phyloP scores from a whole-genome alignment of 2,113 vertebrate genomes.

The Brachirus orientalis region DNA sequence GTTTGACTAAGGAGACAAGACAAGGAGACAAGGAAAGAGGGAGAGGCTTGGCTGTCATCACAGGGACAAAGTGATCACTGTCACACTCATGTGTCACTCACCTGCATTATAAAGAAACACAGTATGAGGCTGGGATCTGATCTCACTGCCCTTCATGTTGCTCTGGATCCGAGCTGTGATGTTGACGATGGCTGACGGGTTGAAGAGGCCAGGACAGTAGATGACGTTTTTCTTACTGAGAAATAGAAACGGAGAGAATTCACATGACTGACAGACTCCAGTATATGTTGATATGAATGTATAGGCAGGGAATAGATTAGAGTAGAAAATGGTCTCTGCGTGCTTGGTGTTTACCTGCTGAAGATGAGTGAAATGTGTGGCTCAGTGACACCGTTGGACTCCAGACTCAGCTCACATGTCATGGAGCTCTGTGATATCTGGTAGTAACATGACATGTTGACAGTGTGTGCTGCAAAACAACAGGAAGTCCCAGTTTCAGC shows the following conservation, averaged over 20 bases:
- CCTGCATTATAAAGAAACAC: background rate
- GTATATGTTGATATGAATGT: no score
- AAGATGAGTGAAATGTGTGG: constrained; percentile 28
- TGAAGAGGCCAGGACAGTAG: constrained; percentile 17
- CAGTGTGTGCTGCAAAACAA: constrained; percentile 16
- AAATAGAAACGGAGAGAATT: background rate
- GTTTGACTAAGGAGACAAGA: constrained; percentile 33
- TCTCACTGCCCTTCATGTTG: background rate
- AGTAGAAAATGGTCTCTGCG: no score
- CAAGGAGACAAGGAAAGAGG: constrained; percentile 29
- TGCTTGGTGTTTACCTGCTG: constrained; percentile 14
- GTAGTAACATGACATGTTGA: constrained; percentile 51
- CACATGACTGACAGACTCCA: background rate
- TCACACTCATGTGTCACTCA: background rate
- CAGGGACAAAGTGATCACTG: background rate
- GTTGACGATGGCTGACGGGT: background rate
- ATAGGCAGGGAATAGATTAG: no score
- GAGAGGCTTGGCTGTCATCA: background rate
- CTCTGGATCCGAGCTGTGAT: constrained; percentile 29
- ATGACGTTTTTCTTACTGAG: accelerated
- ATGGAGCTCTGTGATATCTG: background rate
- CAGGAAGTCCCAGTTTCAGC: background rate
- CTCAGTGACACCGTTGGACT: background rate
- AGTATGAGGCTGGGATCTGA: constrained; percentile 36
- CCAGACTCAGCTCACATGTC: constrained; percentile 38